Base-by-base conservation (phyloP, 2,797 vertebrate genomes). In the Acanthopagrus latus region DNA sequence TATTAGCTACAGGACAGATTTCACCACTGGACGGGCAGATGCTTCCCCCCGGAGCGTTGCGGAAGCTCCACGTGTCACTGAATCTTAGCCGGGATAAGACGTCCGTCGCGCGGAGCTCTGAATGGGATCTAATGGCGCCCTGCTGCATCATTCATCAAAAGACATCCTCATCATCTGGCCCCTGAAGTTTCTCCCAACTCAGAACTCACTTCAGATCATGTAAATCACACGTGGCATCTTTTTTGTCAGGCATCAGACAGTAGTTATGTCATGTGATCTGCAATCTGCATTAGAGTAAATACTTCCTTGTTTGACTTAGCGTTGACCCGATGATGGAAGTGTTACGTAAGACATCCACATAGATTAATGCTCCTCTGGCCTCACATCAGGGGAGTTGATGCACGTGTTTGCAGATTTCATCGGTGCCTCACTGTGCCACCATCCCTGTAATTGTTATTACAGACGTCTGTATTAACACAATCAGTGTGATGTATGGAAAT, bases 1-100 rank as follows among this genome's bases (percentile, higher is more conserved):
- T 69, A 66, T 89, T 78, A 80, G 81, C 86, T 65, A 16, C 52
- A 27, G 78, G 86, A 81, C 85, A 87, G 84, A 91, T 86, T 87
- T 85, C 55, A 68, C 76, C 60, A 7, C 68, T 66, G 84, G 85
- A 83, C 66, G 38, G 83, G 25, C 87, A 90, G 87, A 89, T 91
- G 88, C 73, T 83, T 72, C 50, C 73, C 71, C 64, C 56, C 63
- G 0, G 48, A 69, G 78, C 2, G 23, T 11, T 23, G 67, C 57
- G 33, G 81, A 86, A 58, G 68, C 56, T 3, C 69, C 77, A 72
- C 71, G 85, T 89, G 89, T 86, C 79, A 44, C 74, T 69, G 75
- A 85, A 72, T 84, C 74, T 77, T 84, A 90, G 84, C 81, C 33
- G 56, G 85, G 81, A 86, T 81, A 73, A 91, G 86, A 83, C 68